These are phyloP conservation scores for Phaetusa simplex DNA, from an alignment of 2,113 vertebrate species.

Conservation along the genomic window DNA sequence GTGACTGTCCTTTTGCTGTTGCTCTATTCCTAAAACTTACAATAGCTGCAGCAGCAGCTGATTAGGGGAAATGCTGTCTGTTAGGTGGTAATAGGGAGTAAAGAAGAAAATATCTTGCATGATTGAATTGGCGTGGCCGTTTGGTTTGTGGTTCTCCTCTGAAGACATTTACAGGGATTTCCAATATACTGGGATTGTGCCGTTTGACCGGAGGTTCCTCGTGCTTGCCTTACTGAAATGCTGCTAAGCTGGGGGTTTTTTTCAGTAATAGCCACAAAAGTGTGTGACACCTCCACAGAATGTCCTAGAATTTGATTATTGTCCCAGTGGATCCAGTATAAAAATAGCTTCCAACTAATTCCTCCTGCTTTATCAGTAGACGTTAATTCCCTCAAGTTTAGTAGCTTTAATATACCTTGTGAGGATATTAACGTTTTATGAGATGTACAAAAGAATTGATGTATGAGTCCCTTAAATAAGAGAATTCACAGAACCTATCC, in stretches of 20 bases:
- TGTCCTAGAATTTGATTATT: conserved; percentile 34
- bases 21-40: not conserved
- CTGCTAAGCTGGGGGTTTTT: not conserved
- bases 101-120: not conserved
- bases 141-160: not conserved
- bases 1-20: not conserved
- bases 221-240: not conserved
- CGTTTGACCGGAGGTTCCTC: not conserved
- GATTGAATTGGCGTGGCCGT: not conserved
- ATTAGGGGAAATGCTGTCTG: not conserved
- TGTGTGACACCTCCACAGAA: not conserved
- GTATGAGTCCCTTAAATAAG: not conserved
- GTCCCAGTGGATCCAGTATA: not conserved
- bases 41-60: not conserved
- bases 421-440: not conserved
- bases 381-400: conserved; percentile 4
- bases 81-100: not conserved
- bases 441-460: not conserved
- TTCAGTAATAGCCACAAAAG: not conserved
- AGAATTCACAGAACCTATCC: not conserved
- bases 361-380: not conserved
- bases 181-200: not conserved
- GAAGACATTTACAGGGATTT: not conserved
- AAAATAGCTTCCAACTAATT: conserved; percentile 41
- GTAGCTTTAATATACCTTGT: not conserved